Base-by-base conservation (phyloP, 1,140 invertebrate species). In the Drosophila aff. region DNA sequence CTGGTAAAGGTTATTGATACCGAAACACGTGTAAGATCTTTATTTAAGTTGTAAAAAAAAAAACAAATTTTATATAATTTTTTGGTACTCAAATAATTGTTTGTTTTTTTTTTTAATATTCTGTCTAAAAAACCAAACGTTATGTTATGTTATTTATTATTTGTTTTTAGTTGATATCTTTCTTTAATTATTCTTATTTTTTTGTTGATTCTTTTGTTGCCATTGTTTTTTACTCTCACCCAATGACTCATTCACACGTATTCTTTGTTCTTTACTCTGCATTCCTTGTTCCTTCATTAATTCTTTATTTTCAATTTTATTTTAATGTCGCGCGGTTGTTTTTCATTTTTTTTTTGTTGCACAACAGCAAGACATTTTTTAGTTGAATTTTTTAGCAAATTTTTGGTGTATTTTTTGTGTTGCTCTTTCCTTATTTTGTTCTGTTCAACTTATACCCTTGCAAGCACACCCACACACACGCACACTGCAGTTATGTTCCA, bases 191-290 rank as follows among this genome's bases (percentile, higher is more conserved):
- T n/a, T 23, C 3, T 40, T 58, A 9, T 16, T 47, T 16, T 49
- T 23, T 38, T 18, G 5, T 11, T 31, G 4, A 2, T 63, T 47
- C 44, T 40, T 43, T 46, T 63, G 36, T 40, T 63, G 26, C 18
- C 50, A 15, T 16, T 61, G 23, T 49, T 31, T 13, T 33, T 57
- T 55, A 46, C 52, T 53, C 31, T 36, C 52, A 21, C 4, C 4
- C 52, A 55, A 46, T 43, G 46, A 47, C 59, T 79, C 53, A 46
- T 62, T 44, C 55, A 58, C 36, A 59, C 71, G 15, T 43, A 60
- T 40, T 66, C 40, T 52, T 15, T 18, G 6, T 13, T 33, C 10
- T 33, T 52, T 18, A 18, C 28, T 18, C 28, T 18, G 49, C 49
- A 52, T 18, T 52, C n/a, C 11, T 52, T 6, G 10, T 52, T 18